Evolutionary conservation across 1,140 invertebrate genomes (phyloP).

Genomic region (Zaprionus capensis): DNA sequence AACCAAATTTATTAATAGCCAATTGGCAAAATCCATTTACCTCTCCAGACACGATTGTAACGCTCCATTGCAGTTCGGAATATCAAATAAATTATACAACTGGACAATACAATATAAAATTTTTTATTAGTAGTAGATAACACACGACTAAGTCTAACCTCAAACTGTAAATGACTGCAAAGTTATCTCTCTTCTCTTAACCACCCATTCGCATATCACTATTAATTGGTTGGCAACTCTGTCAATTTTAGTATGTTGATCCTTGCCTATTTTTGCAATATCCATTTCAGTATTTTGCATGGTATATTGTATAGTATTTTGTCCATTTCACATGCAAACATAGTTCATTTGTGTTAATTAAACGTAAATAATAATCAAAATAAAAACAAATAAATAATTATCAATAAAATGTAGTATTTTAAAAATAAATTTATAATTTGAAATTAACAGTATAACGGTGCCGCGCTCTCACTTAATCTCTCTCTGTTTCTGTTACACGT

Average conservation of each 20-base stretch:
- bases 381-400: not conserved
- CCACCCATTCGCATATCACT: not conserved
- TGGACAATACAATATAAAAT: not conserved
- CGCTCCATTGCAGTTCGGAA: conserved; percentile 3
- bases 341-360: not conserved
- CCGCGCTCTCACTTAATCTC: not conserved
- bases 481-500: not conserved
- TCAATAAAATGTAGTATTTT: not conserved
- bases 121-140: not conserved
- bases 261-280: not conserved
- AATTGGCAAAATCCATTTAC: not conserved
- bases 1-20: not conserved
- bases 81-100: not conserved
- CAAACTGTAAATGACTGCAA: not conserved
- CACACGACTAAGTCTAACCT: not conserved
- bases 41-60: conserved; percentile 8
- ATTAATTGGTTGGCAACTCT: not conserved
- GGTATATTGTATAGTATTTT: not conserved
- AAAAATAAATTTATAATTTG: not conserved
- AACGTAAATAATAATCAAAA: not conserved
- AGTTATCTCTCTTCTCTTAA: too few relatives aligned
- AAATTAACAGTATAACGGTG: conserved; percentile 3
- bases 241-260: not conserved
- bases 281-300: not conserved
- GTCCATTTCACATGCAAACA: not conserved